These are phyloP conservation scores for Abramis brama DNA, from an alignment of 2,113 vertebrate genomes.

Conservation along the genomic window DNA sequence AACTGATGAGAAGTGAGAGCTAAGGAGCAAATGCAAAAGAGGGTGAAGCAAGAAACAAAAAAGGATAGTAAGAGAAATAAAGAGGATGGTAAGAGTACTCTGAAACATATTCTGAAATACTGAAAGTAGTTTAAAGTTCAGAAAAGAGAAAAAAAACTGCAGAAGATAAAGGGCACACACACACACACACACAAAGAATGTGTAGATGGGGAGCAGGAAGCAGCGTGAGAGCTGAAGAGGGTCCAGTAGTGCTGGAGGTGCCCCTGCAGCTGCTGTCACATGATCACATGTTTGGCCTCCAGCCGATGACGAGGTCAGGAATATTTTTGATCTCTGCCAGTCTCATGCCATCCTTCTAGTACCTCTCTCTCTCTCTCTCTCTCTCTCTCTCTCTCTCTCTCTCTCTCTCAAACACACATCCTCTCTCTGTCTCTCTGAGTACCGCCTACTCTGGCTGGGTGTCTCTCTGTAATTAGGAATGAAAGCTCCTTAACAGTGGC, in stretches of 20 bases:
- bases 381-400: too few species aligned
- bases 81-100: neutral
- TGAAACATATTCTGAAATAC: neutral
- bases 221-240: neutral
- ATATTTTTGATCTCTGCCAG: slow-evolving; percentile 49
- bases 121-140: neutral
- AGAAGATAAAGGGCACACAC: neutral
- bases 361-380: neutral
- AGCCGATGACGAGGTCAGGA: slow-evolving; percentile 40
- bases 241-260: neutral
- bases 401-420: neutral
- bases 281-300: slow-evolving; percentile 32
- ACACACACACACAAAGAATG: neutral
- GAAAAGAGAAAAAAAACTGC: neutral
- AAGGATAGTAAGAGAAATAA: neutral
- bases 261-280: slow-evolving; percentile 47
- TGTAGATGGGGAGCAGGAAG: neutral
- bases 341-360: slow-evolving; percentile 5
- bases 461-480: slow-evolving; percentile 43
- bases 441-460: neutral
- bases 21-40: neutral
- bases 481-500: slow-evolving; percentile 16
- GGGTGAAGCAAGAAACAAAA: neutral
- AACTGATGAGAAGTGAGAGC: neutral
- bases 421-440: neutral